phyloP scores from a whole-genome alignment of 2,113 vertebrate genomes.

The Bos taurus region DNA sequence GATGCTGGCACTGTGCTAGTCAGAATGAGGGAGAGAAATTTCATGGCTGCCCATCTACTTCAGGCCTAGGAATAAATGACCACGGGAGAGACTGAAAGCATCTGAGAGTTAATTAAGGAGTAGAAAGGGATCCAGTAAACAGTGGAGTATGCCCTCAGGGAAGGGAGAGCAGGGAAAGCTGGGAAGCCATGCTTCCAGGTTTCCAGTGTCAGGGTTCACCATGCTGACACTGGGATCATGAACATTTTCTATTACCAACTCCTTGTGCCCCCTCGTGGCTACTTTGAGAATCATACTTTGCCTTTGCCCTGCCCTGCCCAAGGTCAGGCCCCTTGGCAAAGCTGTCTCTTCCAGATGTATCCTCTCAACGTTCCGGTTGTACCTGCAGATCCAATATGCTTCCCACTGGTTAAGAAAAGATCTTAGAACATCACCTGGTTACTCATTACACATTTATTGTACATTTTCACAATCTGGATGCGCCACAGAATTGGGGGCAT shows the following conservation, averaged over 20 bases:
- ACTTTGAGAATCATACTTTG: conserved; percentile 28
- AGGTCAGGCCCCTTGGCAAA: conserved; percentile 36
- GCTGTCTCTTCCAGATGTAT: not conserved
- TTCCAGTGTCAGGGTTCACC: not conserved
- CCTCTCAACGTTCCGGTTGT: not conserved
- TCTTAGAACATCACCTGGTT: conserved; percentile 45
- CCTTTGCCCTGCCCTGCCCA: not conserved
- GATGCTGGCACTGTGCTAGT: not conserved
- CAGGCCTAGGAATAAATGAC: not conserved
- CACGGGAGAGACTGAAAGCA: not conserved
- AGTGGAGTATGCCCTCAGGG: not conserved
- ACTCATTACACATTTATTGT: conserved; percentile 79
- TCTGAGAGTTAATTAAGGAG: not conserved
- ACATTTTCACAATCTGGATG: conserved; percentile 80
- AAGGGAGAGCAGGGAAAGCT: not conserved
- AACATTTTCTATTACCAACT: not conserved
- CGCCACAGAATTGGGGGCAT: conserved; percentile 71
- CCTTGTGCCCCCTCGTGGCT: not conserved
- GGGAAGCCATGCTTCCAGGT: not conserved
- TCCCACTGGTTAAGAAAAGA: conserved; percentile 36
- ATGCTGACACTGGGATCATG: not conserved
- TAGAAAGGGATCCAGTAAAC: not conserved
- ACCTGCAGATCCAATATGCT: not conserved
- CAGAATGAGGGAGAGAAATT: not conserved
- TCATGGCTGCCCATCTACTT: not conserved